Evolutionary conservation across 2,888 invertebrate genomes (phyloP), one percentile per base, ranked within the genome.

Genomic region (Phorcus lineatus): DNA sequence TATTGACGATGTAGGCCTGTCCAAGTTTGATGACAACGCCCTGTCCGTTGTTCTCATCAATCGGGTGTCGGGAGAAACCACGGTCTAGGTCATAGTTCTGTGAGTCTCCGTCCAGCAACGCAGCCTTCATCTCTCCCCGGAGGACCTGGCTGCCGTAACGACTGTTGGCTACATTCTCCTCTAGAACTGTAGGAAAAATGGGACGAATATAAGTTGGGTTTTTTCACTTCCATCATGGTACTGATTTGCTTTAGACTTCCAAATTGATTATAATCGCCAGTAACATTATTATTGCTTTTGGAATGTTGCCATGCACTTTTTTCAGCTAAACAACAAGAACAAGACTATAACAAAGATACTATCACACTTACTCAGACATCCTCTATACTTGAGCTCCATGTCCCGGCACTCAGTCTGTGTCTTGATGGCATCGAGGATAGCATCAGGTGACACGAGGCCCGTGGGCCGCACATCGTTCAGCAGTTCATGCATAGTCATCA

Each of bases 371-470:
- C 92, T 83, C 74, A 91, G 84, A 80, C 90, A 88, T 31, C 98
- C 99, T 62, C 99, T 95, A 93, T 98, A 97, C 77, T 95, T 95
- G 80, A 99, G 94, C 84, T 96, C 96, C 78, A 96, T 96, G 93
- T 96, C 96, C 83, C 96, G 95, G 80, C 95, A 96, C 91, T 96
- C 96, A 36, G 96, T 97, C 91, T 96, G 96, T 90, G 96, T 96
- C 88, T 97, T 96, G 84, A 99, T 98, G 75, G 99, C 99, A 94
- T 99, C 99, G 22, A 99, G 95, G 88, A 99, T 95, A 91, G 96
- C 95, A 93, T 99, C 98, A 0, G 99, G 96, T 52, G 96, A 96
- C 62, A 99, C 95, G 70, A 99, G 95, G 53, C 95, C 95, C 66
- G 97, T 96, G 0, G 97, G 97, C 55, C 99, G 95, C 36, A 99